These are phyloP conservation scores for Spialia ferax DNA, from an alignment of 2,888 invertebrate genomes.

Conservation along the genomic window DNA sequence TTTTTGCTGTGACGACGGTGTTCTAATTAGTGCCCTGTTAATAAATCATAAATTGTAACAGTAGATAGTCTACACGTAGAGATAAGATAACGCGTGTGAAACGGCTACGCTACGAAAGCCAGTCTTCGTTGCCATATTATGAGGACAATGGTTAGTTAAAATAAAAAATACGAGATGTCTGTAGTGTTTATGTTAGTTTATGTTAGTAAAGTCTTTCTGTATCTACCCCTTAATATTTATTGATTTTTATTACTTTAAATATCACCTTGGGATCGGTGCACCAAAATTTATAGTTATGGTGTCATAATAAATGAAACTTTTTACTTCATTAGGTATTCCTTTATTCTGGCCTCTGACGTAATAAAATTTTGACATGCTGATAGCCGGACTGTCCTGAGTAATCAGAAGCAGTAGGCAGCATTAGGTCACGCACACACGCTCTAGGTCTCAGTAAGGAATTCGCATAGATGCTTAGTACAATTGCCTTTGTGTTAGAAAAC, in stretches of 20 bases:
- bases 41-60: constrained; percentile 38
- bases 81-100: constrained; percentile 34
- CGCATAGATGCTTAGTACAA: constrained; percentile 71
- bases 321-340: too few species aligned
- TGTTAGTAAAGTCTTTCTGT: too few species aligned
- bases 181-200: too few species aligned
- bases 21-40: constrained; percentile 38
- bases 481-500: constrained; percentile 78
- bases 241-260: too few species aligned
- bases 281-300: too few species aligned
- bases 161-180: too few species aligned
- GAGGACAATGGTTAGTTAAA: background rate
- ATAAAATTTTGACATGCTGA: too few species aligned
- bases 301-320: too few species aligned
- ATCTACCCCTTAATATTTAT: too few species aligned
- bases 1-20: too few species aligned
- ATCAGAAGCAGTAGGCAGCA: background rate
- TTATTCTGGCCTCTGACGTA: too few species aligned
- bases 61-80: constrained; percentile 9
- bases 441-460: constrained; percentile 41
- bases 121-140: background rate
- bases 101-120: constrained; percentile 12
- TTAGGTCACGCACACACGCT: constrained; percentile 36
- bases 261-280: too few species aligned
- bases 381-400: constrained; percentile 9